Base-by-base conservation (phyloP, 1,140 invertebrate species). In the Drosophila guanche region DNA sequence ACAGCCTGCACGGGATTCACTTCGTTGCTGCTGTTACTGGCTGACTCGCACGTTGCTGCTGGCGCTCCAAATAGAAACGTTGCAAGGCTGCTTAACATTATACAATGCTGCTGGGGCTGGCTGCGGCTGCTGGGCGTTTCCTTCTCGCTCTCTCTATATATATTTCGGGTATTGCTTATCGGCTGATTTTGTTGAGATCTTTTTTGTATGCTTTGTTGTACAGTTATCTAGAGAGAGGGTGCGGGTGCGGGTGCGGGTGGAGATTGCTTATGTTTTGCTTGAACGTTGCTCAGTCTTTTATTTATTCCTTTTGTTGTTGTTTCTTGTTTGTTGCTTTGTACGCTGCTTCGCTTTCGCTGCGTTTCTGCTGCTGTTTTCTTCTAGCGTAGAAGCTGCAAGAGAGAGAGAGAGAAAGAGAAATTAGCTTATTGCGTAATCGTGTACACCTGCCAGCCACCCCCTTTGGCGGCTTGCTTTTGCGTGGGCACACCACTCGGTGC, bases 41-140 rank as follows among this genome's bases (percentile, higher is more conserved):
- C 76, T 69, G 79, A 67, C 46, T 84, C 79, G 65, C 63, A 57
- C 71, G 78, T 86, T 52, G 79, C 74, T 83, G 68, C 74, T 83
- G 68, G 76, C 84, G 89, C 81, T 79, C 90, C 90, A 89, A 91
- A 91, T 73, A 91, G 70, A 86, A 79, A 91, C 59, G 90, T 79
- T 68, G 90, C 90, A 74, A 91, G 83, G 67, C 90, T 90, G 78
- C 78, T 91, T 78, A 91, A 90, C 90, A 91, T 91, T 91, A 91
- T 91, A 91, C 73, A 37, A 37, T 37, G 33, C 33, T 37, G 33
- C 33, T 37, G 58, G 67, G 60, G 61, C 62, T 73, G 46, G 41
- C 22, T 50, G 43, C 33, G 41, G 54, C 53, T 61, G 46, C 41
- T 63, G 53, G 66, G 58, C 51, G 61, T 62, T 65, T 20, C 16